phyloP scores from a whole-genome alignment of 2,797 vertebrate species.

The Dicrostonyx torquatus region DNA sequence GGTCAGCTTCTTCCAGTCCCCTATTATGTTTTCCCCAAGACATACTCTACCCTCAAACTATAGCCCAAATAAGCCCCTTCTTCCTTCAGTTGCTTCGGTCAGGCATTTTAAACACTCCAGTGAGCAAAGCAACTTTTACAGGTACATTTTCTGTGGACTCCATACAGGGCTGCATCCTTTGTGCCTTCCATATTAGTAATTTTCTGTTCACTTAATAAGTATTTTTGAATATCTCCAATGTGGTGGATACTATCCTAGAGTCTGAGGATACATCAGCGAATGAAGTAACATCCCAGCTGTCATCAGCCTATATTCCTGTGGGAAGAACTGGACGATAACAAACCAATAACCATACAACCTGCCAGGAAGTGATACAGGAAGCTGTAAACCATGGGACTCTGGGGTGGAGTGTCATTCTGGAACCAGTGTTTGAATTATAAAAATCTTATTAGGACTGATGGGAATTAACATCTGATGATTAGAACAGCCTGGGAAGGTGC shows the following conservation, averaged over 20 bases:
- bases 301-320: no score
- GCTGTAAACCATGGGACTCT: background rate
- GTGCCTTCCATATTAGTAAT: background rate
- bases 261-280: background rate
- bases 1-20: no score
- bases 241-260: background rate
- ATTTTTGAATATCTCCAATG: background rate
- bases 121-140: background rate
- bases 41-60: background rate
- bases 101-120: background rate
- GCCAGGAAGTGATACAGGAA: background rate
- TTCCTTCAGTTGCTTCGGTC: background rate
- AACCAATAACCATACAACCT: background rate
- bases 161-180: background rate
- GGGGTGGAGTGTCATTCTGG: background rate
- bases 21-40: background rate
- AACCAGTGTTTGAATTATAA: background rate
- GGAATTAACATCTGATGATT: background rate
- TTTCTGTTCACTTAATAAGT: background rate
- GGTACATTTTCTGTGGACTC: background rate
- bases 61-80: background rate
- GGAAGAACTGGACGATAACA: background rate
- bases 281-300: background rate
- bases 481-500: background rate
- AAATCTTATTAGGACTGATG: background rate